These are phyloP conservation scores for Heliconius hewitsoni DNA, from an alignment of 1,140 invertebrate genomes.

Conservation along the genomic window DNA sequence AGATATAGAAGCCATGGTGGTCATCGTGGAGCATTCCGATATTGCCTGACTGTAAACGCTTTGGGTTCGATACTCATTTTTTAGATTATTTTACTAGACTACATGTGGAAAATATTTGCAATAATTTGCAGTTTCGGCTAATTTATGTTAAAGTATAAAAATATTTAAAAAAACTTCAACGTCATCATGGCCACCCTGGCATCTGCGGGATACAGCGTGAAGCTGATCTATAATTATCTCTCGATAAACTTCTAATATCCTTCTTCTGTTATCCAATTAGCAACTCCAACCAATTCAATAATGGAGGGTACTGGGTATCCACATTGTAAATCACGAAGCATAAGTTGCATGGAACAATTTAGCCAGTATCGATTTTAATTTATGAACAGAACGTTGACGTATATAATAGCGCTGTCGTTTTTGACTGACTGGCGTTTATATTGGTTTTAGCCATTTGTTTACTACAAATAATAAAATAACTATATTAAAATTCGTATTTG, in stretches of 20 bases:
- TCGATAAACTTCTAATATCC: background rate
- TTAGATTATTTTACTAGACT: too few relatives aligned
- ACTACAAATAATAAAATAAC: background rate
- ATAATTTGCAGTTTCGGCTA: background rate
- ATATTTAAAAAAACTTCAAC: too few relatives aligned
- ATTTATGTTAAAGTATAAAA: background rate
- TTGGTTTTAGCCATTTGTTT: background rate
- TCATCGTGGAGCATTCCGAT: too few relatives aligned
- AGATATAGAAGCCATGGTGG: background rate
- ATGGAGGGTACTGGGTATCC: background rate
- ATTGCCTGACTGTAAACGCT: too few relatives aligned
- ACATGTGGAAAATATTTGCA: background rate
- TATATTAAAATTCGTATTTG: background rate
- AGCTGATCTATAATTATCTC: background rate
- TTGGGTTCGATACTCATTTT: too few relatives aligned
- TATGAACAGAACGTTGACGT: background rate
- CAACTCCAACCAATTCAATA: background rate
- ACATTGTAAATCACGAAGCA: conserved; percentile 1
- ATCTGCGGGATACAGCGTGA: too few relatives aligned
- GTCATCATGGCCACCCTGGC: too few relatives aligned
- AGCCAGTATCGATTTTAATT: conserved; percentile 5
- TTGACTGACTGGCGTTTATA: background rate
- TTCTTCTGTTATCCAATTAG: background rate
- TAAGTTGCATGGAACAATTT: background rate
- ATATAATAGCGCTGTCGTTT: background rate